Base-by-base conservation (phyloP, 2,888 invertebrate species). In the Polymixis flavicincta region DNA sequence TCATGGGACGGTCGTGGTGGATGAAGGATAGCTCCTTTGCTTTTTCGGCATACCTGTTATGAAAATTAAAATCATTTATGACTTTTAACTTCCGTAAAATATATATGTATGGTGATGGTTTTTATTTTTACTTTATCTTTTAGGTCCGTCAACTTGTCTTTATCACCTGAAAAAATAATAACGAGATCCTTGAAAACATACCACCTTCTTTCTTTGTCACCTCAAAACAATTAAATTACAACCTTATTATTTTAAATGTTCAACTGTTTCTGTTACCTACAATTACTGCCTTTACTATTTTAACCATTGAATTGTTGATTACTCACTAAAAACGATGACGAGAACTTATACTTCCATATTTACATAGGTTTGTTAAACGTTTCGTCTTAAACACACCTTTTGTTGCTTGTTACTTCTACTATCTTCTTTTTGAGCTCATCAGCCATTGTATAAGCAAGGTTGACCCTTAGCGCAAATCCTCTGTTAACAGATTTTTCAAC, bases 1-100 rank as follows among this genome's bases (percentile, higher is more conserved):
- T 92, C 74, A 96, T 90, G 0, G 97, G 97, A 8, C 97, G 95
- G 64, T 90, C 84, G 63, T 89, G 89, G 66, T 86, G 83, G 22
- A 89, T 82, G 0, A 74, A 63, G 0, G 91, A 89, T 1, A 89
- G 45, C 71, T 85, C 86, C 52, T 88, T 88, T 1, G 67, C 86
- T 61, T 68, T 87, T 17, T 83, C 60, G 0, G 78, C 72, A 48
- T 90, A 92, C 28, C 91, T 91, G 76, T 42, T 32, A 28, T 52
- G 28, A 48, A 22, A 25, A 1, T 13, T 9, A 4, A 2, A 19
- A 19, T 17, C n/a, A 55, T n/a, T 11, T 5, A n/a, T 14, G 5
- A 42, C 19, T 17, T 17, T 5, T 9, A 45, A 61, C 9, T n/a
- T 63, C 6, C 1, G 2, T 32, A 28, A 32, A 32, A 32, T 32